These are phyloP conservation scores for Leptodirus hochenwartii DNA, from an alignment of 2,888 invertebrate species.

Conservation along the genomic window DNA sequence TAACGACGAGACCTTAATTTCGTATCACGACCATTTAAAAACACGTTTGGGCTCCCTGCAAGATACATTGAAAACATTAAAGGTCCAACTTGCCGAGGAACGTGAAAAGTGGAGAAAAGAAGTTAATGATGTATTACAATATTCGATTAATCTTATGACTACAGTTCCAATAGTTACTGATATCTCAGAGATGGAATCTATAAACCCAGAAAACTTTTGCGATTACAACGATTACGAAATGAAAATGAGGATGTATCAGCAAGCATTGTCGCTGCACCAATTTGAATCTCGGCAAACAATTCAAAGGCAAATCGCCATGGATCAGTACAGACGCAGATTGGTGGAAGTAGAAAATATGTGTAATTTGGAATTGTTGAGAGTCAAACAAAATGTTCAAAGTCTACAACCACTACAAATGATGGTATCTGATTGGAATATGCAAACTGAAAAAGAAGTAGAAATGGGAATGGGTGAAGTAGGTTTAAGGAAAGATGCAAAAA, in stretches of 20 bases:
- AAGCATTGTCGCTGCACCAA: conserved; percentile 18
- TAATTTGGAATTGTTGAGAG: conserved; percentile 24
- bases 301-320: conserved; percentile 22
- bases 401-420: conserved; percentile 25
- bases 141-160: background rate
- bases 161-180: background rate
- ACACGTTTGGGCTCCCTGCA: conserved; percentile 19
- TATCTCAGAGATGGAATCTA: background rate
- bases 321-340: conserved; percentile 24
- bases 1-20: conserved; percentile 2
- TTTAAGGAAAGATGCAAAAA: too few species aligned
- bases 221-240: conserved; percentile 3
- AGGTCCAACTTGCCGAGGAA: conserved; percentile 20
- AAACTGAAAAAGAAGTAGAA: conserved; percentile 6
- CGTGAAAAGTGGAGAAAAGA: conserved; percentile 23
- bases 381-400: conserved; percentile 23
- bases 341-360: conserved; percentile 28
- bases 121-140: conserved; percentile 16
- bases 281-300: conserved; percentile 20
- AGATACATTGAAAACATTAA: conserved; percentile 18
- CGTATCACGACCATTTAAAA: conserved; percentile 16
- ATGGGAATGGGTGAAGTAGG: too few species aligned
- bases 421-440: conserved; percentile 23
- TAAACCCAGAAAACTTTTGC: conserved; percentile 6
- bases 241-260: conserved; percentile 16